Evolutionary conservation across 2,797 vertebrate genomes (phyloP).

Genomic region (Typhlichthys eigenmanni): DNA sequence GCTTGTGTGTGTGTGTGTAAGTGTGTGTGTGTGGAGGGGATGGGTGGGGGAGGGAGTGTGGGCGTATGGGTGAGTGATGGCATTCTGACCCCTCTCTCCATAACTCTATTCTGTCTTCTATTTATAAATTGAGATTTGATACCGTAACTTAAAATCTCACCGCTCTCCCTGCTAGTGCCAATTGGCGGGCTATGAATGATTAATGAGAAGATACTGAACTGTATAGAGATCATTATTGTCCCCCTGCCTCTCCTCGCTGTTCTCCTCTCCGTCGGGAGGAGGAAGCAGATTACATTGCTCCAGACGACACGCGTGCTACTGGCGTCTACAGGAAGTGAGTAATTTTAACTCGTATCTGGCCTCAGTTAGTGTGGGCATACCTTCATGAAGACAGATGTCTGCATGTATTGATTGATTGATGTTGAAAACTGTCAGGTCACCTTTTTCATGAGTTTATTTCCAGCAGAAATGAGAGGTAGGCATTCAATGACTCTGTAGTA

Average conservation of each 20-base stretch:
- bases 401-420: no score
- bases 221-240: conserved; percentile 72
- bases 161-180: conserved; percentile 72
- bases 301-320: no score
- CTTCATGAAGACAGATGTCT: no score
- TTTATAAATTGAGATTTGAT: conserved; percentile 83
- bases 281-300: no score
- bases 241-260: conserved; percentile 5
- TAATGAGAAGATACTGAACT: conserved; percentile 81
- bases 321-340: no score
- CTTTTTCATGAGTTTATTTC: no score
- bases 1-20: no score
- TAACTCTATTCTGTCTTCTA: conserved; percentile 63
- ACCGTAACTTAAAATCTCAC: conserved; percentile 76
- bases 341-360: no score
- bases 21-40: neutral
- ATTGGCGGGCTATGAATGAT: conserved; percentile 78
- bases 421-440: no score
- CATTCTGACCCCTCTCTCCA: conserved; percentile 58
- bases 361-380: no score
- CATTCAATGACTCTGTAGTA: conserved; percentile 27
- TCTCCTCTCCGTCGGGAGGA: no score
- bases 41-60: neutral
- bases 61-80: conserved; percentile 50
- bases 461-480: no score